Percentiles rank a stretch among this genome's conserved stretches.
Evolutionary conservation across 2,113 vertebrate genomes (phyloP).

Genomic region (Saccopteryx bilineata): DNA sequence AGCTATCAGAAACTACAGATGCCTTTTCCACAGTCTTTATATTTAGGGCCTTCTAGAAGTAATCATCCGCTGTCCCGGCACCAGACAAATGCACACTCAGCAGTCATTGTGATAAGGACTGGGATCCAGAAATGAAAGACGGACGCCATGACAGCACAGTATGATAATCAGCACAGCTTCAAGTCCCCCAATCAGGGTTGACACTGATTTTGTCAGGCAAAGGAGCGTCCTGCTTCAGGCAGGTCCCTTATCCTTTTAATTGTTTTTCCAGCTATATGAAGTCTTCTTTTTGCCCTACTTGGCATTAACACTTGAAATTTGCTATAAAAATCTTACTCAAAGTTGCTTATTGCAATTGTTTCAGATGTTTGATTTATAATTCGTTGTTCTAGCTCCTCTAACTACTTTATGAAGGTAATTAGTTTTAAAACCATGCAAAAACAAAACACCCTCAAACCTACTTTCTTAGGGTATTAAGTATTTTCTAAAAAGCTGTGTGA

Average conservation of each 20-base stretch:
- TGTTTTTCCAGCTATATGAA: constrained; percentile 3
- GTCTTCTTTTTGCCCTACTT: constrained; percentile 32
- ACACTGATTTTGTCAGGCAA: background rate
- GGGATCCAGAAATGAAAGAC: constrained; percentile 4
- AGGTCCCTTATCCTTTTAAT: background rate
- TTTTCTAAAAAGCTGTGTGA: background rate
- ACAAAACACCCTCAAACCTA: background rate
- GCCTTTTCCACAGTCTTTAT: constrained; percentile 54
- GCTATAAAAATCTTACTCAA: constrained; percentile 26
- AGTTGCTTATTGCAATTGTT: background rate
- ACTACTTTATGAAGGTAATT: background rate
- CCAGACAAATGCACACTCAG: constrained; percentile 6
- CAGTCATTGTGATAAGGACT: constrained; percentile 49
- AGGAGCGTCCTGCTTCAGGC: background rate
- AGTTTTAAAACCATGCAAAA: background rate
- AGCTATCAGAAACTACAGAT: background rate
- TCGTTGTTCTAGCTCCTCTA: constrained; percentile 13
- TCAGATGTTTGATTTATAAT: constrained; percentile 32
- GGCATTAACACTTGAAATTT: constrained; percentile 1
- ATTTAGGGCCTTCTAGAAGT: constrained; percentile 7
- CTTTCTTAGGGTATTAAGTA: background rate
- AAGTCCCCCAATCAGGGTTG: background rate
- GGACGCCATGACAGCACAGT: background rate
- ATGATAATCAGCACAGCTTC: background rate
- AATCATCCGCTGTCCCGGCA: constrained; percentile 45